Base-by-base conservation (phyloP, 37 sponge, comb jelly and placozoan genomes). In the Cladorhizidae sp. region DNA sequence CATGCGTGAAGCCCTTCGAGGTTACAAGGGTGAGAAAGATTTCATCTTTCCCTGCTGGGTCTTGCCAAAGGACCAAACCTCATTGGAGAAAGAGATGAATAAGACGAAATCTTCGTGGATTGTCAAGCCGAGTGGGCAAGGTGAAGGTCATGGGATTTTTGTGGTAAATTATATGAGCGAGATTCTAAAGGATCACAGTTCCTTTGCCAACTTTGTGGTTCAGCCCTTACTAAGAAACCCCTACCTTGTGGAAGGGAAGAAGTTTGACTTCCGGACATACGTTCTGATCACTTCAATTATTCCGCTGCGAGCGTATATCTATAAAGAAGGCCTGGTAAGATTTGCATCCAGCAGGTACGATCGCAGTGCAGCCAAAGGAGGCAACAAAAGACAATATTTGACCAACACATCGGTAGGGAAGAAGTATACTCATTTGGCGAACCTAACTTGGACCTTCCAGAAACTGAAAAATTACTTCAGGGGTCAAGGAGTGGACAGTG, bases 361-460 rank as follows among this genome's bases (percentile, higher is more conserved):
- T 64, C 40, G 26, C 25, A 87, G 61, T 58, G 87, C 74, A 22
- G 82, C 93, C 5, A 63, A 50, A 42, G 65, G 88, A n/a, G 85
- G 89, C 38, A 89, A 68, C 58, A 80, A 88, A 61, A 69, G 77
- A 18, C 83, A 85, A 35, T 88, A 75, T 64, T 74, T 95, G 33
- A 95, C 95, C n/a, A 95, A 95, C 68, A 95, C 95, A 3, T 95
- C 95, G 6, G 68, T 95, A 18, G 89, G 89, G 1, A 95, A 95
- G 87, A 86, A 91, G 67, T 91, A 81, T 67, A 77, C 87, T 0
- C 68, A 85, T 40, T 39, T 95, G 17, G 49, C 86, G 25, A 91
- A 91, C 42, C 57, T 95, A 29, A 91, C 92, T 6, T 95, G 95
- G 95, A 95, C 92, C n/a, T 95, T 80, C 67, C 40, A 80, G 37